Percentiles rank a stretch among this genome's conserved stretches.
Evolutionary conservation across 2,113 vertebrate species (phyloP).

Genomic region (Gymnogyps californianus): DNA sequence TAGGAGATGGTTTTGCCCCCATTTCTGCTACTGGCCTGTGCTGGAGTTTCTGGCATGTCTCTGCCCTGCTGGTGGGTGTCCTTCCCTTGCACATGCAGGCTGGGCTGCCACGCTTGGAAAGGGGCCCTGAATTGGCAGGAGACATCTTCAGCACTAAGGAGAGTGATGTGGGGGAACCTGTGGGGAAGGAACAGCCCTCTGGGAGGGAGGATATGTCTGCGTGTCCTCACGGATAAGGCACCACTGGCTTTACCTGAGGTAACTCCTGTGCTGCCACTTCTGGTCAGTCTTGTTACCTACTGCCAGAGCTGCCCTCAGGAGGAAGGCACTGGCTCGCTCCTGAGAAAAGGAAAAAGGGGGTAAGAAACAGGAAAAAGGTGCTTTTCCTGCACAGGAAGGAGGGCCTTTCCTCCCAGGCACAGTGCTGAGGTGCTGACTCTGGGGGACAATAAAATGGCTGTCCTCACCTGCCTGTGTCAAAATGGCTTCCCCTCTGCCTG

Average conservation of each 20-base stretch:
- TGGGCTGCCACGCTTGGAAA: not conserved
- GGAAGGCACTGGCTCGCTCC: not conserved
- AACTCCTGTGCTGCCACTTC: not conserved
- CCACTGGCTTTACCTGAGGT: not conserved
- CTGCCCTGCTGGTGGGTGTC: not conserved
- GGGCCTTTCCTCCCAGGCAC: not conserved
- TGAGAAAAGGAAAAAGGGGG: not conserved
- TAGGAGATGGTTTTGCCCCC: not conserved
- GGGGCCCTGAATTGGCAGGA: not conserved
- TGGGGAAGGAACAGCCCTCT: not conserved
- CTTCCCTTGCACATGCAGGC: fast-evolving
- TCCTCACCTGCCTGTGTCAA: not conserved
- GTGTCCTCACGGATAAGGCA: not conserved
- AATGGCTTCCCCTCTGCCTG: not conserved
- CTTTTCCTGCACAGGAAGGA: not conserved
- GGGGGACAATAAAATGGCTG: not conserved
- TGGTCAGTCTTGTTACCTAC: fast-evolving
- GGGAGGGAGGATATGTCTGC: not conserved
- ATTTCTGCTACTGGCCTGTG: not conserved
- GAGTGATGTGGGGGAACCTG: not conserved
- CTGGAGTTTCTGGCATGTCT: not conserved
- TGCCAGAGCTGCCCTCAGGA: not conserved
- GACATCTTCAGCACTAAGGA: not conserved
- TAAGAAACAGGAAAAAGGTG: not conserved
- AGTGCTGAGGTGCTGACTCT: not conserved